Evolutionary conservation across 1,140 invertebrate genomes (phyloP).

Genomic region (Sipha flava): DNA sequence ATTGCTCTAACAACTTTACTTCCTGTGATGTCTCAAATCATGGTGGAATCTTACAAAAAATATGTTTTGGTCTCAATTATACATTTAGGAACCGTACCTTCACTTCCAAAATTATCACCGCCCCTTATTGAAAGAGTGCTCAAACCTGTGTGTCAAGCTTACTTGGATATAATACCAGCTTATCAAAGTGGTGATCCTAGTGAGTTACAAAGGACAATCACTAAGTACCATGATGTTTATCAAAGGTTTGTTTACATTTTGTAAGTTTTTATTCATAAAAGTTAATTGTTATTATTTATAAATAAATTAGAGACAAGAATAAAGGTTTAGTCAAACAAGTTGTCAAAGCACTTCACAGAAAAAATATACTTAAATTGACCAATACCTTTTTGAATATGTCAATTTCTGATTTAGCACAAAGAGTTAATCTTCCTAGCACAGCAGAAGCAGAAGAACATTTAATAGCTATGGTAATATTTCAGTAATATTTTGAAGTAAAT

Average conservation of each 20-base stretch:
- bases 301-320: conserved; percentile 62
- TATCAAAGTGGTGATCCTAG: conserved; percentile 67
- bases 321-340: conserved; percentile 77
- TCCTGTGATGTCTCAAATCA: conserved; percentile 88
- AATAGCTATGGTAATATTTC: conserved; percentile 76
- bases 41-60: conserved; percentile 95
- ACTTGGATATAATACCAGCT: conserved; percentile 78
- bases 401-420: conserved; percentile 82
- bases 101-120: conserved; percentile 80
- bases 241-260: conserved; percentile 43
- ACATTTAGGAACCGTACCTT: conserved; percentile 71
- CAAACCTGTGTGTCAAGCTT: conserved; percentile 83
- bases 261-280: neutral
- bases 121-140: conserved; percentile 82
- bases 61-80: conserved; percentile 87
- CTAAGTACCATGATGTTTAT: conserved; percentile 72
- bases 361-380: conserved; percentile 92
- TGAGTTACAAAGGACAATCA: conserved; percentile 60
- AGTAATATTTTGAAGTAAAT: neutral
- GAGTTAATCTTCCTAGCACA: conserved; percentile 74
- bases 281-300: neutral
- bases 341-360: conserved; percentile 80
- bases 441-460: conserved; percentile 89
- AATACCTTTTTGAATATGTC: conserved; percentile 95
- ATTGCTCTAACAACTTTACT: conserved; percentile 87